These are phyloP conservation scores for Trichogramma dendrolimi DNA, from an alignment of 2,888 invertebrate genomes.

Conservation along the genomic window DNA sequence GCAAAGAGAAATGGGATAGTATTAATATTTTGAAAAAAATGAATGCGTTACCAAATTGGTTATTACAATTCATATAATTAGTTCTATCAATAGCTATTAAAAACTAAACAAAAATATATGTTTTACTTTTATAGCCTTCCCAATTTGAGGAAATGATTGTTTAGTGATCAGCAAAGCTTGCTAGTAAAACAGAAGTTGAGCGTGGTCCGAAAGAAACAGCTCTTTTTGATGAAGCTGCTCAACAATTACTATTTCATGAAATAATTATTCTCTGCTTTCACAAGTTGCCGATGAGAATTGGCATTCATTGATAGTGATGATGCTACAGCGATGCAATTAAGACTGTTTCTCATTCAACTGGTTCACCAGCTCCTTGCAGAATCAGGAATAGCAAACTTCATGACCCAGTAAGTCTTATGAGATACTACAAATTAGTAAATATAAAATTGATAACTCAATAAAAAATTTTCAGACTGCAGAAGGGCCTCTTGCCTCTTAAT, in stretches of 20 bases:
- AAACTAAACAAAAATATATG: too few species aligned
- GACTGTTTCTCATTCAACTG: conserved; percentile 63
- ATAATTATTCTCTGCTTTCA: conserved; percentile 46
- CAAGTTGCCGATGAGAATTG: conserved; percentile 66
- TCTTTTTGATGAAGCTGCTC: conserved; percentile 56
- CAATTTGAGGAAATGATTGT: conserved; percentile 69
- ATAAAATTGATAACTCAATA: too few species aligned
- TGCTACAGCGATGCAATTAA: conserved; percentile 56
- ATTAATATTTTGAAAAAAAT: conserved; percentile 77
- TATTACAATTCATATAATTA: conserved; percentile 8
- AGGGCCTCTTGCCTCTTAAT: conserved; percentile 76
- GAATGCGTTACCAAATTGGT: conserved; percentile 82
- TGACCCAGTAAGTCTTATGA: conserved; percentile 40
- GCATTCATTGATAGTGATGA: conserved; percentile 68
- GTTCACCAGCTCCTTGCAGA: conserved; percentile 56
- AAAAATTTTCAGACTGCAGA: conserved; percentile 66
- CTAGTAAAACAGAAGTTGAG: conserved; percentile 67
- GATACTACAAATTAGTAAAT: too few species aligned
- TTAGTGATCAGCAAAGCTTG: conserved; percentile 68
- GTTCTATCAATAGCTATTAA: not conserved
- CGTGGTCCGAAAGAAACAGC: conserved; percentile 65
- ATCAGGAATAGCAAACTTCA: conserved; percentile 43
- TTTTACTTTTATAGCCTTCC: conserved; percentile 58
- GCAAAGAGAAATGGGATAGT: conserved; percentile 81
- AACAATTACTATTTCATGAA: conserved; percentile 43